phyloP scores from a whole-genome alignment of 2,113 vertebrate species.

The Aptenodytes patagonicus region DNA sequence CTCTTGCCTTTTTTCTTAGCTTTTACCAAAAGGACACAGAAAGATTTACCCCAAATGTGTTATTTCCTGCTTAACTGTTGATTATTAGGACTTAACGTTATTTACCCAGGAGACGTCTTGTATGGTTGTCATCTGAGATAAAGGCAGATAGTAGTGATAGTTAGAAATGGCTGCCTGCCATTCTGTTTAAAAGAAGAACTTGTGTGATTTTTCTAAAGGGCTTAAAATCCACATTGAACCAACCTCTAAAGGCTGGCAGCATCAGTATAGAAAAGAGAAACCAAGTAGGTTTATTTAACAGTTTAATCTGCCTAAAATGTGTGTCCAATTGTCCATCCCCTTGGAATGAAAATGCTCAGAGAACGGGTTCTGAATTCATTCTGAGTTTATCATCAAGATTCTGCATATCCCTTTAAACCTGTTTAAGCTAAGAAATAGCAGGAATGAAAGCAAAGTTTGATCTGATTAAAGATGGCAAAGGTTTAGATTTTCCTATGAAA shows the following conservation, averaged over 20 bases:
- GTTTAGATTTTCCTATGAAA: conserved; percentile 79
- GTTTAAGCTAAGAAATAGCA: conserved; percentile 67
- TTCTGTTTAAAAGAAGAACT: conserved; percentile 71
- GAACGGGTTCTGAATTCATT: conserved; percentile 37
- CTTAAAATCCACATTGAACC: conserved; percentile 58
- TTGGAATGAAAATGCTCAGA: conserved; percentile 3
- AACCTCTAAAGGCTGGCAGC: conserved; percentile 65
- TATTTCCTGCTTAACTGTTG: conserved; percentile 18
- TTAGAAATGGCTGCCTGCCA: conserved; percentile 74
- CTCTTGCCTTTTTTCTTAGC: not conserved
- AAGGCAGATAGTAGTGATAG: conserved; percentile 21
- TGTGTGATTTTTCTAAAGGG: conserved; percentile 73
- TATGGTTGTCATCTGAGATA: conserved; percentile 44
- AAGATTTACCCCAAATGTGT: not conserved
- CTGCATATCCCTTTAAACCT: conserved; percentile 71
- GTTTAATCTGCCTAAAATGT: conserved; percentile 56
- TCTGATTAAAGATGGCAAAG: conserved; percentile 73
- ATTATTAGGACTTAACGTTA: not conserved
- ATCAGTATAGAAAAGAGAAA: not conserved
- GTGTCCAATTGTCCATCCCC: not conserved
- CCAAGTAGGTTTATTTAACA: conserved; percentile 47
- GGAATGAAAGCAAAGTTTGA: conserved; percentile 61
- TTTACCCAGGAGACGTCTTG: not conserved
- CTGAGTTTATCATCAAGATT: conserved; percentile 58
- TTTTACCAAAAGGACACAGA: not conserved